Evolutionary conservation across 2,888 invertebrate species (phyloP).

Genomic region (Diogma glabrata): DNA sequence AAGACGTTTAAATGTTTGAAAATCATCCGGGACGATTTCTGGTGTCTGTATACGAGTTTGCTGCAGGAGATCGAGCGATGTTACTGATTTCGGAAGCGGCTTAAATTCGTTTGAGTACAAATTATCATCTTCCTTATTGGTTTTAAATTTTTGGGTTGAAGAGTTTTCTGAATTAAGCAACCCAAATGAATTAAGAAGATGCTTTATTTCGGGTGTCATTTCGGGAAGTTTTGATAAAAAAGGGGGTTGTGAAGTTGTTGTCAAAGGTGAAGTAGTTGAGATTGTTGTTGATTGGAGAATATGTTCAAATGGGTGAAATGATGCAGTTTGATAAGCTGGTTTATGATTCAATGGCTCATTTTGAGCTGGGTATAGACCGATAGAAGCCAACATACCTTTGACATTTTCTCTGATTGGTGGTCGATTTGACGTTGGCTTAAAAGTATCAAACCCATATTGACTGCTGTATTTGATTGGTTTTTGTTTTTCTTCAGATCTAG

Average conservation of each 20-base stretch:
- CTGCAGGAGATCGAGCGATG: neutral
- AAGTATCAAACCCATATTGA: slow-evolving; percentile 33
- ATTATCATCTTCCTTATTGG: slow-evolving; percentile 11
- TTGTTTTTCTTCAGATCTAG: neutral
- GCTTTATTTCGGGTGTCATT: slow-evolving; percentile 28
- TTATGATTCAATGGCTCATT: too few relatives aligned
- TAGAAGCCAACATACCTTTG: slow-evolving; percentile 34
- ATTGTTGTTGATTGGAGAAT: slow-evolving; percentile 19
- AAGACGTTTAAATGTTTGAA: slow-evolving; percentile 26
- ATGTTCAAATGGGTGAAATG: too few relatives aligned
- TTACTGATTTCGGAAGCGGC: slow-evolving; percentile 28
- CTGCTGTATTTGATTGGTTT: slow-evolving; percentile 30
- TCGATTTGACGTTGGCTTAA: slow-evolving; percentile 16
- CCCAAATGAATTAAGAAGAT: slow-evolving; percentile 38
- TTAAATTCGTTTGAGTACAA: slow-evolving; percentile 25
- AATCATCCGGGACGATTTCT: slow-evolving; percentile 30
- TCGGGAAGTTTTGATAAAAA: slow-evolving; percentile 9
- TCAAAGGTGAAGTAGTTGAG: slow-evolving; percentile 17
- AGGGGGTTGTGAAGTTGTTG: slow-evolving; percentile 18
- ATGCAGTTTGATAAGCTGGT: slow-evolving; percentile 14
- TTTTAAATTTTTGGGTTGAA: neutral
- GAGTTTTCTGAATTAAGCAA: slow-evolving; percentile 24
- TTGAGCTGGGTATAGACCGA: slow-evolving; percentile 30
- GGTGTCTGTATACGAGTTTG: slow-evolving; percentile 17
- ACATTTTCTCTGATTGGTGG: slow-evolving; percentile 30